phyloP scores from a whole-genome alignment of 2,797 vertebrate species.

The Aeoliscus strigatus region DNA sequence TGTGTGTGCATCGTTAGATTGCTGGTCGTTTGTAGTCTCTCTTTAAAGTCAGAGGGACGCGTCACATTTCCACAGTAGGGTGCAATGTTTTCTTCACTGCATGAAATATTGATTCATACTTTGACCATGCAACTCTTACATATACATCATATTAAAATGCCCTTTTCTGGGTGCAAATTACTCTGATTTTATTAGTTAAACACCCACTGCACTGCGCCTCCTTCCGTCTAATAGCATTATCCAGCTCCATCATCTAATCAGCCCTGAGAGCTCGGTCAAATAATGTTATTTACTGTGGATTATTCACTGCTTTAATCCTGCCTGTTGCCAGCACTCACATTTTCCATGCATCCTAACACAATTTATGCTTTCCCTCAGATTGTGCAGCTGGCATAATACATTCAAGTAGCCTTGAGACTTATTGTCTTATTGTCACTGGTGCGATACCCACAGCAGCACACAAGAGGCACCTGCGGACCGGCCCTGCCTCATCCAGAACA shows the following conservation, averaged over 20 bases:
- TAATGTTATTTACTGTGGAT: slow-evolving; percentile 21
- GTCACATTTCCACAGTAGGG: slow-evolving; percentile 11
- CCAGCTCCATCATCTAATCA: slow-evolving; percentile 19
- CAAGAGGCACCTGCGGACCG: slow-evolving; percentile 7
- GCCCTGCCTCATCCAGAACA: slow-evolving; percentile 12
- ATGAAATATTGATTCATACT: slow-evolving; percentile 28
- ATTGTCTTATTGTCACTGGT: neutral
- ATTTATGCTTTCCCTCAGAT: slow-evolving; percentile 9
- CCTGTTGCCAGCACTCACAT: slow-evolving; percentile 8
- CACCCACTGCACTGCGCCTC: slow-evolving; percentile 3
- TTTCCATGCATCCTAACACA: slow-evolving; percentile 6
- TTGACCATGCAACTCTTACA: slow-evolving; percentile 6
- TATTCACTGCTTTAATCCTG: slow-evolving; percentile 11
- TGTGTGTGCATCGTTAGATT: too few relatives aligned
- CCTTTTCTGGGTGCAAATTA: slow-evolving; percentile 3
- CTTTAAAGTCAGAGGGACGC: slow-evolving; percentile 11
- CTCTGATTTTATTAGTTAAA: slow-evolving; percentile 6
- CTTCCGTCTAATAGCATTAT: slow-evolving; percentile 9
- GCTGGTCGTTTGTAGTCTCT: too few relatives aligned
- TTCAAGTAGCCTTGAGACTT: slow-evolving; percentile 1
- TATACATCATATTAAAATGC: slow-evolving; percentile 7
- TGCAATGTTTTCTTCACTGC: slow-evolving; percentile 1
- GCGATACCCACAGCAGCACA: slow-evolving; percentile 9
- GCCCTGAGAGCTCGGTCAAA: slow-evolving; percentile 7
- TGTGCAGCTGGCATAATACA: slow-evolving; percentile 5